Conservation (phyloP, 2,113 vertebrate genomes). For the Phalacrocorax aristotelis region DNA sequence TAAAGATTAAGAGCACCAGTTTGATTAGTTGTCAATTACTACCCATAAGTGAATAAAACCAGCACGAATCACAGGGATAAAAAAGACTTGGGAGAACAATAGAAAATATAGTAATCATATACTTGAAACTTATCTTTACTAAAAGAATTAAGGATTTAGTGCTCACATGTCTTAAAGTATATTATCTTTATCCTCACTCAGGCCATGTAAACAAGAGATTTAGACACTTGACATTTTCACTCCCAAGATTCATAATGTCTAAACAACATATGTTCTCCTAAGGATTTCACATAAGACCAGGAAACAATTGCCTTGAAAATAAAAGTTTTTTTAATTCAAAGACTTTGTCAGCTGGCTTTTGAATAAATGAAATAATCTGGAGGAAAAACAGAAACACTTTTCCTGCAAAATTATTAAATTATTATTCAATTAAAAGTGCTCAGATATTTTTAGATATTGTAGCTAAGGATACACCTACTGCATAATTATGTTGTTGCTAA, state of each 20-base stretch:
- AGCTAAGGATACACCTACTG: not conserved
- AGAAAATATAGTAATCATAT: not conserved
- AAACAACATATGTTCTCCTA: not conserved
- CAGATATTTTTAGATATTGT: not conserved
- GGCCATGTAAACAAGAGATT: not conserved
- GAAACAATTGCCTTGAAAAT: not conserved
- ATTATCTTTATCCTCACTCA: not conserved
- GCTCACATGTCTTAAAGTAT: not conserved
- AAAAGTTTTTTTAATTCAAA: not conserved
- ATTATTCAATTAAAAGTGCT: not conserved
- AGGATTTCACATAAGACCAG: not conserved
- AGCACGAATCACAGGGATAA: not conserved
- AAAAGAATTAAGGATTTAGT: not conserved
- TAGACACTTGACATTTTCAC: not conserved
- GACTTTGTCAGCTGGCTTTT: not conserved
- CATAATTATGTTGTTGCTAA: not conserved
- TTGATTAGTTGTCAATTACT: not conserved
- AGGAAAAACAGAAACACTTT: not conserved
- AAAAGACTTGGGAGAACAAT: not conserved
- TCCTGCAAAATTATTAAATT: not conserved
- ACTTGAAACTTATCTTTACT: not conserved
- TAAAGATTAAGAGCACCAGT: not conserved
- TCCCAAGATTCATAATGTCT: not conserved
- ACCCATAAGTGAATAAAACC: not conserved
- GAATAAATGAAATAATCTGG: not conserved